Percentiles rank a stretch among this genome's conserved stretches.
Conservation (phyloP, 2,888 invertebrate genomes). For the Himalopsyche tibetana region DNA sequence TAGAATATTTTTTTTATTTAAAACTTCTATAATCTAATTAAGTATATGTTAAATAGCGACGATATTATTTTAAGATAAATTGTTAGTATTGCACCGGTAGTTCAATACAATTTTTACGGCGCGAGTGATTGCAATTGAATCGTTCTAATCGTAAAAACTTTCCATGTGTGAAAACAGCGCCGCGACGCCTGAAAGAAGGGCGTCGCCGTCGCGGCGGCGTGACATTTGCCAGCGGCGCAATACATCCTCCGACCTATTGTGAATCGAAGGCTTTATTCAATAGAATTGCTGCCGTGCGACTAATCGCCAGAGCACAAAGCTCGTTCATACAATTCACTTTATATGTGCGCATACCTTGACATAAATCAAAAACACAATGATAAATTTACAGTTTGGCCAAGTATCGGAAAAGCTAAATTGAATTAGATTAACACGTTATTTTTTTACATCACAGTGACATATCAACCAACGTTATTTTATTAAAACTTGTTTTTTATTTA, state of each 20-base stretch:
- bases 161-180: not conserved
- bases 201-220: conserved; percentile 4
- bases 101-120: too few species aligned
- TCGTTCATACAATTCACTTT: not conserved
- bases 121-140: too few species aligned
- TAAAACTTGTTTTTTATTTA: too few species aligned
- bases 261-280: conserved; percentile 36
- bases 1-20: too few species aligned
- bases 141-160: not conserved
- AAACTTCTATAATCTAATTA: too few species aligned
- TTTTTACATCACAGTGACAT: too few species aligned
- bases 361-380: not conserved
- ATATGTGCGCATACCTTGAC: not conserved
- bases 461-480: too few species aligned
- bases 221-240: conserved; percentile 13
- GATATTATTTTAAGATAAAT: too few species aligned
- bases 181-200: conserved; percentile 11
- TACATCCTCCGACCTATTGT: conserved; percentile 27
- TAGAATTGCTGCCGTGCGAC: conserved; percentile 44
- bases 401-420: not conserved
- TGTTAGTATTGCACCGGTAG: too few species aligned
- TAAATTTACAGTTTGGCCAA: not conserved
- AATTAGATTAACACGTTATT: not conserved
- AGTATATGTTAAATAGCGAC: too few species aligned
- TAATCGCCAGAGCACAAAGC: conserved; percentile 44